These are phyloP conservation scores for Cottus gobio DNA, from an alignment of 2,113 vertebrate genomes.

Conservation along the genomic window DNA sequence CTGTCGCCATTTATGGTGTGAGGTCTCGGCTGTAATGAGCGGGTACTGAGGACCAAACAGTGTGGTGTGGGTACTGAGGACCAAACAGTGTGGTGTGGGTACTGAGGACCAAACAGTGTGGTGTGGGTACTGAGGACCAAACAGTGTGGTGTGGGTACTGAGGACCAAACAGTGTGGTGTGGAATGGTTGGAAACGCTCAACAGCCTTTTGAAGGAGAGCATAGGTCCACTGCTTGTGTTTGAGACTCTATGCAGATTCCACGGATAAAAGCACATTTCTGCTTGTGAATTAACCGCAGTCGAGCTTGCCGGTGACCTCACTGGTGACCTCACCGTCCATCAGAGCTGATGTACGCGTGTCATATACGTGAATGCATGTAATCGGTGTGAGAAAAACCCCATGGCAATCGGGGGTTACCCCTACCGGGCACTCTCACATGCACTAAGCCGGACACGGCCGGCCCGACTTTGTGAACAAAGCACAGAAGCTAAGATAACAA, in stretches of 20 bases:
- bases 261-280: neutral
- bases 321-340: neutral
- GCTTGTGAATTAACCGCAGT: conserved; percentile 4
- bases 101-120: conserved; percentile 12
- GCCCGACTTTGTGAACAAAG: too few species aligned
- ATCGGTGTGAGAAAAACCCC: neutral
- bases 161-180: conserved; percentile 18
- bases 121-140: too few species aligned
- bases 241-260: neutral
- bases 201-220: neutral
- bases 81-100: conserved; percentile 24
- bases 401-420: neutral
- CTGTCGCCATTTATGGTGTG: conserved; percentile 14
- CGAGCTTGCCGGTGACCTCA: neutral
- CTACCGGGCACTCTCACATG: neutral
- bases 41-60: conserved; percentile 11
- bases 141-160: too few species aligned
- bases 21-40: conserved; percentile 33
- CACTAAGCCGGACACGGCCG: too few species aligned
- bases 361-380: too few species aligned
- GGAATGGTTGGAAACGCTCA: conserved; percentile 23
- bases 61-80: neutral
- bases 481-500: neutral
- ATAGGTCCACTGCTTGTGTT: conserved; percentile 19
- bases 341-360: neutral